Evolutionary conservation across 2,113 vertebrate species (phyloP), one percentile per base, ranked within the genome.

Genomic region (Erythrolamprus reginae): DNA sequence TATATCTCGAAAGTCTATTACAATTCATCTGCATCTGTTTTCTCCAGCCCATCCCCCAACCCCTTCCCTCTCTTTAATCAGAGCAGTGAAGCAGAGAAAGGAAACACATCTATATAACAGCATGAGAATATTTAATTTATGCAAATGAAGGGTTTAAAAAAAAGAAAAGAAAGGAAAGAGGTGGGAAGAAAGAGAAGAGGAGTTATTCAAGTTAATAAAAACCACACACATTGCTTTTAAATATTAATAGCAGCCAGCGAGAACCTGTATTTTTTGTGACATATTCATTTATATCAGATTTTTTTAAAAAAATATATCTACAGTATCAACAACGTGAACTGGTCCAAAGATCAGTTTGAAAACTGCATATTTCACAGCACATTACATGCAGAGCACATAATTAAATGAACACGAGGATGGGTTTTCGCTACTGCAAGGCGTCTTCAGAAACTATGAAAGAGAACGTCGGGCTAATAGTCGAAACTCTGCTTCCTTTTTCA

Each of bases 1-100:
- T 97, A 95, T 97, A 97, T 97, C 95, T 97, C 58, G 51, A 95
- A 96, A 91, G 93, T 94, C 95, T 96, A 96, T 96, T 97, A 95
- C 94, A 96, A 96, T 96, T 90, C 83, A 12, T 93, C 95, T 95
- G 94, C 92, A 92, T 94, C 93, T 95, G 94, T 95, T 87, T 89
- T 91, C 93, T 89, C 90, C 90, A 93, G 87, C 65, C 91, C 89
- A 89, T 92, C 86, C 82, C 45, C 84, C 55, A 83, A 28, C 55
- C 52, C 0, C 28, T 21, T 50, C 24, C 26, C 38, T 88, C 91
- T 58, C 2, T 88, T 88, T 82, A 91, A 56, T 50, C 82, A 95
- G 93, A 91, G 61, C 93, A 95, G 48, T 92, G 89, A 95, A 95
- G 50, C 82, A 96, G 91, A 90, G 91, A 96, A 95, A 93, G 33